Conservation (phyloP, 2,797 vertebrate genomes). For the Ispidina picta region DNA sequence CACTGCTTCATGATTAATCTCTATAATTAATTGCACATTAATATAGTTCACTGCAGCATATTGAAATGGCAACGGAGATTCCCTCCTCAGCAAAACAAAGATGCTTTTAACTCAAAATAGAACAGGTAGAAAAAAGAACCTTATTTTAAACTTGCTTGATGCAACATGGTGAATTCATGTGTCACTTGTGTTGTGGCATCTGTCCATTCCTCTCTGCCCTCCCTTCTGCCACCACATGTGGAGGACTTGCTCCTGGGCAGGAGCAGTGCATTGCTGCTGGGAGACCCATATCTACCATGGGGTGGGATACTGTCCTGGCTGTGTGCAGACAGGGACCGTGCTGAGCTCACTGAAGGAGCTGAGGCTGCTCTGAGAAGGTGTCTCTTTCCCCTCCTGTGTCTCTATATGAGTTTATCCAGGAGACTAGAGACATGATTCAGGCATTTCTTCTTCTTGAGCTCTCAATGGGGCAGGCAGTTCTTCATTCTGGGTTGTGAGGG, state of each 20-base stretch:
- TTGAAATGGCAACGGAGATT: conserved; percentile 24
- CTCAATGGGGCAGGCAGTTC: not conserved
- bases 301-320: not conserved
- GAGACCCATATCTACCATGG: not conserved
- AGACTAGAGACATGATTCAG: not conserved
- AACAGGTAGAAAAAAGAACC: not conserved
- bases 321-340: not conserved
- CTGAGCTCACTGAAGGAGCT: not conserved
- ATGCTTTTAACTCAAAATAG: not conserved
- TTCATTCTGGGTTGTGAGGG: not conserved
- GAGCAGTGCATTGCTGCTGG: not conserved
- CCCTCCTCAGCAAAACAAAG: conserved; percentile 7
- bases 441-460: not conserved
- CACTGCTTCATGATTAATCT: conserved; percentile 61
- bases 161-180: not conserved
- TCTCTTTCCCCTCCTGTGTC: not conserved
- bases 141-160: not conserved
- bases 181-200: not conserved
- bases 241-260: not conserved
- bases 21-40: conserved; percentile 53
- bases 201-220: not conserved
- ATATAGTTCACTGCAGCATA: conserved; percentile 22
- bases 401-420: not conserved
- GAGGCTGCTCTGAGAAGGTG: not conserved
- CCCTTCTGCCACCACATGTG: not conserved